Base-by-base conservation (phyloP, 1,140 invertebrate genomes). In the Pollicipes pollicipes region DNA sequence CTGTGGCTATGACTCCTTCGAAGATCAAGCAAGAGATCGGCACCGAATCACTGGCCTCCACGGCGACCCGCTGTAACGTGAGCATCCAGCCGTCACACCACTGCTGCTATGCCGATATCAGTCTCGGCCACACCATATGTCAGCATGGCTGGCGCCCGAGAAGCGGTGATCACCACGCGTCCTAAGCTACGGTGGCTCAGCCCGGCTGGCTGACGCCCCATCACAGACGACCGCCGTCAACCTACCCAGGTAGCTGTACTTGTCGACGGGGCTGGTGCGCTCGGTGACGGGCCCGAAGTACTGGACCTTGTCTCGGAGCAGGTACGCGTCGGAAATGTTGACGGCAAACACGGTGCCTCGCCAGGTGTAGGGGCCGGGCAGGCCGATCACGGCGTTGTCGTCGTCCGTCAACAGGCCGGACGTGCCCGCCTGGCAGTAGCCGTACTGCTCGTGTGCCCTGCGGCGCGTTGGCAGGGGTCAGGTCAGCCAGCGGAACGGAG, bases 221-320 rank as follows among this genome's bases (percentile, higher is more conserved):
- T n/a, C n/a, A n/a, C n/a, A 32, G 28, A 71, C 24, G 29, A 21
- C n/a, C 3, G 88, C 85, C 0, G 94, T 90, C 45, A 90, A 89
- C 91, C 94, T 94, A 88, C 90, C 90, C 76, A 93, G 81, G 80
- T 95, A 95, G 77, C 90, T 93, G 79, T 95, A 94, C 79, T 92
- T 93, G 75, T 89, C 89, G 45, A 94, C 88, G 1, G 89, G 88
- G 69, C 85, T 84, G 2, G 82, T 82, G 21, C 80, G 82, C 75
- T 85, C 83, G 68, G 87, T 74, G 21, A 80, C 83, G 30, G 87
- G 90, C 71, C 87, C 85, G 79, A 87, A 83, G 77, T 94, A 94
- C 75, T 88, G 85, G 10, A 84, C 87, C 77, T 88, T 90, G 76
- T 95, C 91, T 58, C 87, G 84, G 68, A 82, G 79, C 32, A 95